Base-by-base conservation (phyloP, 2,888 invertebrate species). In the Melanophora roralis region DNA sequence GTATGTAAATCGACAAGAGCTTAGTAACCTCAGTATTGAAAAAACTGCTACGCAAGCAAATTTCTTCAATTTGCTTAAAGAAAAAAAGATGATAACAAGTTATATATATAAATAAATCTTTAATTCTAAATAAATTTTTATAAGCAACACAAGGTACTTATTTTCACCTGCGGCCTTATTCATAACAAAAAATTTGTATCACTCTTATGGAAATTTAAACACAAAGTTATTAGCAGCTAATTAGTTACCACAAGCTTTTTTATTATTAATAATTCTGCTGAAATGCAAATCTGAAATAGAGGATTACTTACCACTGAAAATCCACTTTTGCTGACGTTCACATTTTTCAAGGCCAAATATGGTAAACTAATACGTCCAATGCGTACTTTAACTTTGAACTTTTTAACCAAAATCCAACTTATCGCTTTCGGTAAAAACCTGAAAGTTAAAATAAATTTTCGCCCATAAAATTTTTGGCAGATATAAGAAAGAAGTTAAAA, bases 21-120 rank as follows among this genome's bases (percentile, higher is more conserved):
- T 97, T 97, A 21, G 95, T 95, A 65, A 96, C 94, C 84, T 96
- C 96, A 1, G 96, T 96, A 88, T 96, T 97, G 83, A 97, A 93
- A 86, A 96, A 94, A 90, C 96, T 97, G 88, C 96, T 97, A 68
- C 95, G 93, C 83, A 97, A 92, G 82, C 95, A 94, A 83, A 97
- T 93, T 89, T 96, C 95, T 86, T 96, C 94, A 77, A 97, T 94
- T 89, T 96, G 94, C 96, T 97, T 88, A 27, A 38, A 23, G 23
- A 49, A 38, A 64, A 6, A 36, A 36, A 36, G 4, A 43, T 32
- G 2, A 68, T 16, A n/a, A n/a, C n/a, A n/a, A n/a, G n/a, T n/a
- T n/a, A n/a, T n/a, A n/a, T n/a, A n/a, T n/a, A n/a, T n/a, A n/a
- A n/a, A n/a, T n/a, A n/a, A n/a, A n/a, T n/a, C n/a, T n/a, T n/a